Base-by-base conservation (phyloP, 2,797 vertebrate species). In the Cryptoblepharus egeriae region DNA sequence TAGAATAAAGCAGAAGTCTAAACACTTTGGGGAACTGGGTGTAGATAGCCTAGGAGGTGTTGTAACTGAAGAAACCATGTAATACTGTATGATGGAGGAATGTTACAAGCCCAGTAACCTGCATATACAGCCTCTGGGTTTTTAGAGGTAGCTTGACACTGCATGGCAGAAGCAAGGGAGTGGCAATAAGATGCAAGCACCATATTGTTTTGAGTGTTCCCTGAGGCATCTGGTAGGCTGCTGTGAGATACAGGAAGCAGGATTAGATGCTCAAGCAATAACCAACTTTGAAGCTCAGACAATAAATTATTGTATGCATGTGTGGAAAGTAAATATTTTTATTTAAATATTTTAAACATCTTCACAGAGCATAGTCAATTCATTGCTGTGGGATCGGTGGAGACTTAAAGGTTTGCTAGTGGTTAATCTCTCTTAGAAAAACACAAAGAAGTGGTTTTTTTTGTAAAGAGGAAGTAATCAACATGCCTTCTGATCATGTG, bases 281-380 rank as follows among this genome's bases (percentile, higher is more conserved):
- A 49, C 13, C 45, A 82, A 20, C 81, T 85, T 64, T 67, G 39
- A 79, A 61, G 22, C 22, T 71, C 39, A 32, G 57, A 77, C 13
- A 18, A 15, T 1, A 57, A 80, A 24, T 7, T 30, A 84, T 57
- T 37, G 78, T 82, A 55, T 49, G 2, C 79, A 26, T 39, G 26
- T 11, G 1, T 0, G 26, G 55, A 39, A 82, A 61, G 58, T n/a
- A n/a, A n/a, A n/a, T n/a, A n/a, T 37, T 30, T 85, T 2, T 76
- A 57, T 60, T 12, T 10, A 68, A 7, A 52, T 57, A 28, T 80
- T 73, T 87, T 13, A 8, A 91, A 78, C 81, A 78, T 61, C 70
- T 20, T 80, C 74, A 57, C 32, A 39, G 83, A 79, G 75, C 84
- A 78, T 70, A 28, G 60, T 77, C 60, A 3, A 60, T 22, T 30